Base-by-base conservation (phyloP, 2,797 vertebrate species). In the Gobionotothen gibberifrons region DNA sequence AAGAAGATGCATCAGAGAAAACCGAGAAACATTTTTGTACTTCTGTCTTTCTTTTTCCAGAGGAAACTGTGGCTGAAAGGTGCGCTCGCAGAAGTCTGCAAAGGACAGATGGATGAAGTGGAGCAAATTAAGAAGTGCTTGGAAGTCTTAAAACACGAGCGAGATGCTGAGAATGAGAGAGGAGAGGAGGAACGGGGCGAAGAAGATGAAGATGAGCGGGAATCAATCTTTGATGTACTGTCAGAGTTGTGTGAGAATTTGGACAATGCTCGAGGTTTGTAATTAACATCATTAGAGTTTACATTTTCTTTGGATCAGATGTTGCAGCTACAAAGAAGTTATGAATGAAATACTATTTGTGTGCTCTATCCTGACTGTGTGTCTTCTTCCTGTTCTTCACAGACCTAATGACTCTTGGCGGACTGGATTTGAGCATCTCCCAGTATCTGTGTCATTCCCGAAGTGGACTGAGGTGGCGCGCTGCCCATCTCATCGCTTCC, bases 341-440 rank as follows among this genome's bases (percentile, higher is more conserved):
- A 8, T 47, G 10, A 4, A 4, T 40, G 16, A 4, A 21, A 16
- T 26, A 9, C 9, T 15, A 3, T 17, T 44, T 11, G 7, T 46
- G 26, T 3, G 1, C 58, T 42, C 13, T 21, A 4, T 58, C 12
- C 26, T 68, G 19, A 77, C 17, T 13, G 8, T 14, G 14, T 59
- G 5, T 2, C 9, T 1, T 42, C 3, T 21, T 49, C 3, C 5
- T 71, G 17, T 62, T 14, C 42, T 47, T 66, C 40, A 55, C 88
- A 98, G 97, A 98, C 82, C 93, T 98, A 82, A 97, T 97, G 95
- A 93, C 91, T 85, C 92, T 98, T 42, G 96, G 95, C 0, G 97
- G 97, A 44, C 95, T 98, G 92, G 93, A 97, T 13, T 69, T 97
- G 82, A 93, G 96, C 61, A 67, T 96, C 63, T 94, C 93, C 8